Evolutionary conservation across 2,888 invertebrate genomes (phyloP).

Genomic region (Megamerina dolium): DNA sequence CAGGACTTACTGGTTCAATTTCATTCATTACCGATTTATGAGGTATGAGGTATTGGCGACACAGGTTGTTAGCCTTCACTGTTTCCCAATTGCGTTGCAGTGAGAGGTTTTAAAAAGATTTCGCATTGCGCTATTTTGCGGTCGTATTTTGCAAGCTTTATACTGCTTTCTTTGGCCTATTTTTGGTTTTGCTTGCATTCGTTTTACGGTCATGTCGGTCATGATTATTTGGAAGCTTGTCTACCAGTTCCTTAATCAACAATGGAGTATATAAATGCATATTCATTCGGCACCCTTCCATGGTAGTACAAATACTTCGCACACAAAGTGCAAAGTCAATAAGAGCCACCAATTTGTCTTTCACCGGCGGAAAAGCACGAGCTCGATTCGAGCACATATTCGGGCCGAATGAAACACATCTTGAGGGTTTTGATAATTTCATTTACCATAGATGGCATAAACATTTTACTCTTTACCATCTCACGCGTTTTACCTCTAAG

Average conservation of each 20-base stretch:
- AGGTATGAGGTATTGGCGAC: background rate
- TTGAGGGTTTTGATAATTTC: background rate
- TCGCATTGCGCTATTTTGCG: too few relatives aligned
- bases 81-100: too few relatives aligned
- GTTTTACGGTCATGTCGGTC: background rate
- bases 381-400: background rate
- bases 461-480: background rate
- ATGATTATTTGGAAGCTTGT: constrained; percentile 4
- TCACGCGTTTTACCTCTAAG: background rate
- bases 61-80: background rate
- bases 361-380: background rate
- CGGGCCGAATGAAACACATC: background rate
- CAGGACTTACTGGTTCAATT: background rate
- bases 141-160: too few relatives aligned
- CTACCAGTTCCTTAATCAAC: constrained; percentile 3
- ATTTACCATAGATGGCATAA: too few relatives aligned
- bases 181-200: too few relatives aligned
- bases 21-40: background rate
- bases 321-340: constrained; percentile 5
- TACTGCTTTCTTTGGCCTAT: too few relatives aligned
- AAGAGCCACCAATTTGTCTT: constrained; percentile 2
- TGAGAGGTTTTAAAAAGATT: too few relatives aligned
- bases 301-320: constrained; percentile 3
- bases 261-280: constrained; percentile 2
- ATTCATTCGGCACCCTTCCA: constrained; percentile 3